Percentiles rank a stretch among this genome's conserved stretches.
These are phyloP conservation scores for Aldrovandia affinis DNA, from an alignment of 2,797 vertebrate species.

Conservation along the genomic window DNA sequence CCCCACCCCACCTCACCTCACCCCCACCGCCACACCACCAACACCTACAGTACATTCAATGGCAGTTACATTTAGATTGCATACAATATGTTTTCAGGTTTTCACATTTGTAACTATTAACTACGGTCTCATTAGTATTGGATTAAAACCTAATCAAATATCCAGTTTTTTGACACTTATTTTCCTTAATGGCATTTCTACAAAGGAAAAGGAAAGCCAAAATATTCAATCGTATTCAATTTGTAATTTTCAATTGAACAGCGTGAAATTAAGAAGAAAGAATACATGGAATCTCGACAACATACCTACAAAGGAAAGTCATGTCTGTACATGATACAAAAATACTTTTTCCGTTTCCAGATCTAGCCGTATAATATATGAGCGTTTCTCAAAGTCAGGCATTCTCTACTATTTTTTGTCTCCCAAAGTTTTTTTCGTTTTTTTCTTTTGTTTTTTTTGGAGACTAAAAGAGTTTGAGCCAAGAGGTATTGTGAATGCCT, in stretches of 20 bases:
- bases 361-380: conserved; percentile 19
- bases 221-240: conserved; percentile 37
- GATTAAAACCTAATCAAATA: background rate
- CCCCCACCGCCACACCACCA: background rate
- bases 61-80: no score
- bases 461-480: background rate
- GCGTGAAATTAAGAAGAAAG: conserved; percentile 36
- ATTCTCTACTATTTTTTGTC: background rate
- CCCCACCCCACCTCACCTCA: no score
- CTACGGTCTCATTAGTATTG: background rate
- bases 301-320: conserved; percentile 41
- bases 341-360: background rate
- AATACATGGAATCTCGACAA: conserved; percentile 32
- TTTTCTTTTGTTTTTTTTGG: conserved; percentile 27
- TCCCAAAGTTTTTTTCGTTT: background rate
- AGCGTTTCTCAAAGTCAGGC: conserved; percentile 24
- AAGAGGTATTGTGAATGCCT: conserved; percentile 7
- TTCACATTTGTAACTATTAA: no score
- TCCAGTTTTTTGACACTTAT: background rate
- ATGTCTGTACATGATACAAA: conserved; percentile 46
- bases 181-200: background rate
- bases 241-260: conserved; percentile 45
- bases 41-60: background rate
- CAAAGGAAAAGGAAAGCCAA: conserved; percentile 28
- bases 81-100: no score